These are phyloP conservation scores for Hycleus phaleratus DNA, from an alignment of 1,140 invertebrate species.

Conservation along the genomic window DNA sequence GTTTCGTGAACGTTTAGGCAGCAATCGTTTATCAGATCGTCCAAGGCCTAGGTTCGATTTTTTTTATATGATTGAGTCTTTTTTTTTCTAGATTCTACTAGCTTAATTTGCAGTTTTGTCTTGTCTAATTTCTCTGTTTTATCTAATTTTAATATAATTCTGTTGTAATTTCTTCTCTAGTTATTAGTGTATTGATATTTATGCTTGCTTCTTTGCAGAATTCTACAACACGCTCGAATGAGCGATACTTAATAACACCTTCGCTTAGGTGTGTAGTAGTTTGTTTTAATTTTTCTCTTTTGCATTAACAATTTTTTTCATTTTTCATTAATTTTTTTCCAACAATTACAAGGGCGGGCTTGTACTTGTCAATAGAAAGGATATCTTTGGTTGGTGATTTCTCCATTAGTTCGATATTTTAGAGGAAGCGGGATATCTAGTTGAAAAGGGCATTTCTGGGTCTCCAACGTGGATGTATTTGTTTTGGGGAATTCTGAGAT, in stretches of 20 bases:
- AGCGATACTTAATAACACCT: constrained; percentile 29
- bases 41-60: constrained; percentile 69
- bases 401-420: no score
- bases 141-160: constrained; percentile 7
- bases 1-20: constrained; percentile 78
- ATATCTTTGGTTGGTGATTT: no score
- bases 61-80: not conserved
- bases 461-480: no score
- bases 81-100: no score
- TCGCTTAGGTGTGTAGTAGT: constrained; percentile 28
- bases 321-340: no score
- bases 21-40: constrained; percentile 74
- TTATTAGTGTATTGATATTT: not conserved
- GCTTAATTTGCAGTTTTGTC: no score
- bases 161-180: constrained; percentile 4
- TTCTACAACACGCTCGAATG: constrained; percentile 27
- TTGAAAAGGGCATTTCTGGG: no score
- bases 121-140: no score
- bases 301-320: not conserved
- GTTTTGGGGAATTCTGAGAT: no score
- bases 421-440: no score
- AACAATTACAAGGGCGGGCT: not conserved
- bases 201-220: constrained; percentile 31
- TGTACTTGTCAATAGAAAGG: no score
- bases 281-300: not conserved